phyloP scores from a whole-genome alignment of 2,888 invertebrate genomes.

The Hipparchia sbordonii region DNA sequence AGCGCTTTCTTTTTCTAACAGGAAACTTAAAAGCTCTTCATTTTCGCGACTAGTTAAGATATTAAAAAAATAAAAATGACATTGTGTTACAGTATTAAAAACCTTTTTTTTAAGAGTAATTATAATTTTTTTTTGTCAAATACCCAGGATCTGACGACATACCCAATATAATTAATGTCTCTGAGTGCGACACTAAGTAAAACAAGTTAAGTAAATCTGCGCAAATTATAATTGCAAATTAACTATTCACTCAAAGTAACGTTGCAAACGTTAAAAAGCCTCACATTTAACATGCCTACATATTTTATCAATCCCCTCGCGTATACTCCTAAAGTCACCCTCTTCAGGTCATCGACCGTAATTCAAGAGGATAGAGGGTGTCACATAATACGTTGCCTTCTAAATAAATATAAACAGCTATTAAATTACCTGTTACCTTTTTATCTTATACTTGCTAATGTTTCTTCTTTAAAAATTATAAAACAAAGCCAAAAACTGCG shows the following conservation, averaged over 20 bases:
- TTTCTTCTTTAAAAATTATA: background rate
- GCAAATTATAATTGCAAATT: conserved; percentile 4
- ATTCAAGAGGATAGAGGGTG: conserved; percentile 43
- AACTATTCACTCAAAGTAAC: conserved; percentile 5
- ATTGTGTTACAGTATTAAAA: no score
- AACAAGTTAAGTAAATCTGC: background rate
- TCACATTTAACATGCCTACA: conserved; percentile 32
- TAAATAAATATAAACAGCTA: conserved; percentile 41
- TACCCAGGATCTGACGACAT: no score
- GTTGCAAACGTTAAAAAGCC: conserved; percentile 7
- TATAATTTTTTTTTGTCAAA: no score
- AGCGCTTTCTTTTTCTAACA: no score
- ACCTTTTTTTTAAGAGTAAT: no score
- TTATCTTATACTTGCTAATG: background rate
- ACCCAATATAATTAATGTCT: no score
- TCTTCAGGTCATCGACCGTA: conserved; percentile 45
- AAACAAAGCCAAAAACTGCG: background rate
- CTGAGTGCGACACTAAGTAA: no score
- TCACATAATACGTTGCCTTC: conserved; percentile 41
- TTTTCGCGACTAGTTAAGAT: no score
- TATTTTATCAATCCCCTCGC: conserved; percentile 36
- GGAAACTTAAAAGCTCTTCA: no score
- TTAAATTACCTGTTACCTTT: background rate
- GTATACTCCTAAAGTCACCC: conserved; percentile 40
- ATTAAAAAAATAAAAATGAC: no score